Evolutionary conservation across 2,888 invertebrate genomes (phyloP).

Genomic region (Mactromeris polynyma): DNA sequence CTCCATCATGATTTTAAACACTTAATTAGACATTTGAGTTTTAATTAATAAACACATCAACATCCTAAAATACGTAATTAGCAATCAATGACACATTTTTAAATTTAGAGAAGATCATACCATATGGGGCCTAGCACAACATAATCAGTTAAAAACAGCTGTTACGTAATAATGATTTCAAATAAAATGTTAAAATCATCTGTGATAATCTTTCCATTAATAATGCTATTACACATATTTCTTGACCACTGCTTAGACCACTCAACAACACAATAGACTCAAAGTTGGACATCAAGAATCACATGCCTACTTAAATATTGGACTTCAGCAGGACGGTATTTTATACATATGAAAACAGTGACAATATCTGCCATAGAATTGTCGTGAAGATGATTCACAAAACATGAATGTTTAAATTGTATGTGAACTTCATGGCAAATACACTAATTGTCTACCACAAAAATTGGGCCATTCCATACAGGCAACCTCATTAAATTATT

Average conservation of each 20-base stretch:
- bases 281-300: no score
- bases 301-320: no score
- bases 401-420: no score
- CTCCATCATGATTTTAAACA: constrained; percentile 2
- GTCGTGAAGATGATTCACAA: no score
- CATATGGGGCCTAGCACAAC: neutral
- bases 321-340: no score
- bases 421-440: no score
- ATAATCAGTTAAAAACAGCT: neutral
- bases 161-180: neutral
- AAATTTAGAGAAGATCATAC: neutral
- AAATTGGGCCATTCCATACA: no score
- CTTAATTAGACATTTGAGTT: neutral
- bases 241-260: neutral
- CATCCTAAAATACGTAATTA: neutral
- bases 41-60: constrained; percentile 17
- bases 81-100: neutral
- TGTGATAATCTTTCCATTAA: neutral
- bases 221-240: neutral
- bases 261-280: neutral
- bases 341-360: no score
- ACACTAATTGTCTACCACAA: no score
- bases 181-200: neutral
- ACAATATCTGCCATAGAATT: no score
- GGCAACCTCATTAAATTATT: no score